Evolutionary conservation across 1,140 invertebrate species (phyloP), one percentile per base, ranked within the genome.

Genomic region (Aricia agestis): DNA sequence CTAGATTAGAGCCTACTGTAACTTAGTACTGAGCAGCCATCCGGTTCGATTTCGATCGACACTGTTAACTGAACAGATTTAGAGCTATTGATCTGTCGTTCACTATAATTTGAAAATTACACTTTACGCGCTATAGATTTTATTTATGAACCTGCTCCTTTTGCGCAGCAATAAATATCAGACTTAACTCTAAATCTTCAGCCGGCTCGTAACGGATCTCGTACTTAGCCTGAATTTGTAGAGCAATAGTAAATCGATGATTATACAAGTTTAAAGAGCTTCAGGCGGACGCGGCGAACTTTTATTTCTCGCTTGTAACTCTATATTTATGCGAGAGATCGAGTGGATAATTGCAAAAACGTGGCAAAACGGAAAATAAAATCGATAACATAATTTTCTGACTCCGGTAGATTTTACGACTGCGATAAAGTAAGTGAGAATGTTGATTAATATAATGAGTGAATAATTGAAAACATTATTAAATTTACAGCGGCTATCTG

Each of bases 401-500:
- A 9, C 45, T 36, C 36, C 36, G 36, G 36, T 36, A 36, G 45
- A 52, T 15, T 52, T 52, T 15, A 52, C 45, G 45, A 52, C 11
- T 52, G 13, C 45, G 45, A 52, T 52, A 52, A 52, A 52, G 1
- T 52, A 52, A 52, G 45, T 52, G 45, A 11, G 45, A 63, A 63
- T 63, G 18, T 25, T 9, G 19, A 63, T 25, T 63, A 19, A 63
- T 63, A 11, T 63, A 63, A 63, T 63, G 17, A 63, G 59, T 61
- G 59, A 63, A 25, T 63, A 63, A 63, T 63, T 63, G 59, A 19
- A 63, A 63, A 63, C 59, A 63, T 63, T 63, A 63, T 63, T 63
- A 18, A 63, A 63, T 63, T 63, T 63, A 63, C 59, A 19, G 10
- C 45, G 45, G 45, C 45, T 63, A 19, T 63, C 59, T 63, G 7